Evolutionary conservation across 2,888 invertebrate genomes (phyloP).

Genomic region (Hypena proboscidalis): DNA sequence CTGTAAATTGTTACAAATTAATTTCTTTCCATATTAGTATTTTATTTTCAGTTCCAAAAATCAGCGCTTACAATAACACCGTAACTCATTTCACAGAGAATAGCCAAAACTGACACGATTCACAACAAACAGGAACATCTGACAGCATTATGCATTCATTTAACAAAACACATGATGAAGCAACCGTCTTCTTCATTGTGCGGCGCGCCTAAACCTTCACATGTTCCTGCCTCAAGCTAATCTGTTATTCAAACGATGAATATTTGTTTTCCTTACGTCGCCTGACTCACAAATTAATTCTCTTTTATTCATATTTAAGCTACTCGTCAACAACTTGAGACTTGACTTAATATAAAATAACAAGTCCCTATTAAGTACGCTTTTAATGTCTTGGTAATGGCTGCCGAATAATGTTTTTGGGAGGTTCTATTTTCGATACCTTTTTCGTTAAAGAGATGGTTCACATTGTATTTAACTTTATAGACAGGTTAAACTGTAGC

Average conservation of each 20-base stretch:
- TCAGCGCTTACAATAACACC: no score
- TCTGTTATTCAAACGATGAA: constrained; percentile 45
- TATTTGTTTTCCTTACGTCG: constrained; percentile 34
- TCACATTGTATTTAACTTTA: no score
- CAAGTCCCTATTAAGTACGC: constrained; percentile 28
- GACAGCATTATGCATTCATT: no score
- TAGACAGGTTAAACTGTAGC: no score
- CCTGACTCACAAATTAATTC: constrained; percentile 42
- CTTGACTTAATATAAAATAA: constrained; percentile 37
- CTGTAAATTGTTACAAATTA: no score
- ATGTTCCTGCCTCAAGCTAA: constrained; percentile 39
- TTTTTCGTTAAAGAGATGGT: constrained; percentile 24
- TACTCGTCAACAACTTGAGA: constrained; percentile 36
- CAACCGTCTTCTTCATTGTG: background rate
- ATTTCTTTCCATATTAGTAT: no score
- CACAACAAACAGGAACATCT: no score
- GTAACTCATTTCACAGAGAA: no score
- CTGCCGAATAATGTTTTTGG: constrained; percentile 20
- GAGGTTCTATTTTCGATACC: constrained; percentile 10
- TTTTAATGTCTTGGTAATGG: constrained; percentile 26
- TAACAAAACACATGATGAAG: no score
- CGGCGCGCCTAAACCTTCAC: constrained; percentile 34
- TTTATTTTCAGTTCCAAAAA: no score
- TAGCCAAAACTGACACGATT: no score
- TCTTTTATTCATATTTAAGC: constrained; percentile 48